Base-by-base conservation (phyloP, 35 echinoderm and acorn worm genomes). In the Acanthaster planci region DNA sequence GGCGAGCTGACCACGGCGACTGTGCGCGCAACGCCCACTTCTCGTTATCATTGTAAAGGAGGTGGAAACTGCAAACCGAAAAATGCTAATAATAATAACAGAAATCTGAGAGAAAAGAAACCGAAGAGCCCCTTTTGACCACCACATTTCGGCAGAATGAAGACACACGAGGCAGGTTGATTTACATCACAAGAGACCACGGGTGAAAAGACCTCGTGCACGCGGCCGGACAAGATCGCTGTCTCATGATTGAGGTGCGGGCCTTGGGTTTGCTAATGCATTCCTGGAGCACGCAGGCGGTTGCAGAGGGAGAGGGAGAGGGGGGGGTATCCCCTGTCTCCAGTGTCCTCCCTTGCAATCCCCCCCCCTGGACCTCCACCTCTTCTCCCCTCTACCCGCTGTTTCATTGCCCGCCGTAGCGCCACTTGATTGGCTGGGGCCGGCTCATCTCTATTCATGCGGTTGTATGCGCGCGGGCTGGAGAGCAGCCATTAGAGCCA, bases 391-490 rank as follows among this genome's bases (percentile, higher is more conserved):
- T 72, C 34, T 26, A 72, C 64, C 64, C 64, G 64, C 64, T 72
- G 64, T 12, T 72, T 72, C 64, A 72, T 72, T 72, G 64, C 64
- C 18, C 19, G 64, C 34, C 21, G 30, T 72, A 72, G 64, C 23
- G 64, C 23, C 64, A 21, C 64, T 72, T 72, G 64, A 72, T 72
- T 72, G 64, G 64, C 64, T 16, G 26, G 14, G 26, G 15, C n/a
- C 42, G 42, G 26, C 64, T 72, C 64, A 72, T 72, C 64, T 30
- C 64, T 72, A 72, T 72, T 72, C 64, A 72, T 72, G 64, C 64
- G 64, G 34, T 26, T 72, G 42, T 72, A 72, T 26, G 64, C n/a
- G 64, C 64, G 26, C 64, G 14, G 42, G 42, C 4, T 12, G 42
- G 4, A 47, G 22, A 19, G 34, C 64, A 72, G 64, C 64, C 64